Evolutionary conservation across 2,113 vertebrate genomes (phyloP).

Genomic region (Sapajus apella): DNA sequence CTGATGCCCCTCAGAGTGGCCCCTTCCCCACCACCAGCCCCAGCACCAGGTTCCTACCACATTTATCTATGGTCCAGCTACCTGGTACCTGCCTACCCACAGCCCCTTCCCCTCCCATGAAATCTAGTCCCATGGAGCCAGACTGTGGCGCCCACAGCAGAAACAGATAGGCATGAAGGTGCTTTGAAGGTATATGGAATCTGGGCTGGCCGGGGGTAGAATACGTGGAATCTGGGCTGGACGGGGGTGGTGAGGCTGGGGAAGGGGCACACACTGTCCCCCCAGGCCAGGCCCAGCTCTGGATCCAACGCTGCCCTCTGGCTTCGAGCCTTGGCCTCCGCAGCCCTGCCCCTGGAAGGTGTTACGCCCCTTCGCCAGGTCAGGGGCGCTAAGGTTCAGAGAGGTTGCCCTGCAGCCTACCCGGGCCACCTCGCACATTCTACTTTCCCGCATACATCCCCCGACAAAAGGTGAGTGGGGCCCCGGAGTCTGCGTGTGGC

Average conservation of each 20-base stretch:
- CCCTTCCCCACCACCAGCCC: neutral
- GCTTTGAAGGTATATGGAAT: neutral
- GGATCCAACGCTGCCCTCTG: neutral
- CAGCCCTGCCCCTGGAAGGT: neutral
- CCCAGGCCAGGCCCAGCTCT: neutral
- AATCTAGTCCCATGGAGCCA: neutral
- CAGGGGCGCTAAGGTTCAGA: neutral
- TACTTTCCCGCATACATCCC: fast-evolving
- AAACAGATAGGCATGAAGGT: neutral
- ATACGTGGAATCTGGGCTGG: neutral
- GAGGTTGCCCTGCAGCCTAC: neutral
- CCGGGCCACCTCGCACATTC: neutral
- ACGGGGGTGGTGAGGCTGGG: neutral
- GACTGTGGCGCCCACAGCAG: fast-evolving
- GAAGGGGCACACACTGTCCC: neutral
- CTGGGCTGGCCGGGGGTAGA: neutral
- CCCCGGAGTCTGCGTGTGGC: neutral
- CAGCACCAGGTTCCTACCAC: no score
- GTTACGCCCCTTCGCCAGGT: neutral
- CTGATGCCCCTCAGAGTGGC: neutral
- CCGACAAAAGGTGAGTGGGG: neutral
- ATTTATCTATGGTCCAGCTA: neutral
- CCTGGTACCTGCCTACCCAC: neutral
- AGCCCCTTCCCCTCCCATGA: neutral
- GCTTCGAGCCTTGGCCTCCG: neutral